Evolutionary conservation across 1,140 invertebrate species (phyloP).

Genomic region (Contarinia nasturtii): DNA sequence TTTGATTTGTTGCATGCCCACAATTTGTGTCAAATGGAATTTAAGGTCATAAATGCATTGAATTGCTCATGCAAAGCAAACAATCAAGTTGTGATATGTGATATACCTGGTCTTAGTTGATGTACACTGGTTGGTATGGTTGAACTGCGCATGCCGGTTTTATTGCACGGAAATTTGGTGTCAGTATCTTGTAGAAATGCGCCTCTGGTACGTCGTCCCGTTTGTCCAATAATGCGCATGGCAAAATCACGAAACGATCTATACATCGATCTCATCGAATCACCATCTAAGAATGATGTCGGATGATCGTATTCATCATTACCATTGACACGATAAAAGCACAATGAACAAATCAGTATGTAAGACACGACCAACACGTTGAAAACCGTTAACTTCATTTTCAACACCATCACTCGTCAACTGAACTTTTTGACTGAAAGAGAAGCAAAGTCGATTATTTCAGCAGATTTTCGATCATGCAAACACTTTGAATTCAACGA

Average conservation of each 20-base stretch:
- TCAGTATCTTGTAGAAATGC: slow-evolving; percentile 2
- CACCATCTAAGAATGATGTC: background rate
- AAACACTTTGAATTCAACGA: too few relatives aligned
- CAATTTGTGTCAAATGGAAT: too few relatives aligned
- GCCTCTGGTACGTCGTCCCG: slow-evolving; percentile 1
- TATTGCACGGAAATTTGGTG: slow-evolving; percentile 2
- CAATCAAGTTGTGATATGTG: background rate
- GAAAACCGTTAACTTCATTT: too few relatives aligned
- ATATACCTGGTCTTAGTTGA: slow-evolving; percentile 26
- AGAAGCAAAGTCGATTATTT: too few relatives aligned
- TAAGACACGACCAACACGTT: too few relatives aligned
- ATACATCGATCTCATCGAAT: background rate
- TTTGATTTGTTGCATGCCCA: too few relatives aligned
- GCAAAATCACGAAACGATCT: slow-evolving; percentile 3
- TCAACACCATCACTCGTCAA: too few relatives aligned
- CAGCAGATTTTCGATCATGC: too few relatives aligned
- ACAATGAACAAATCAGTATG: too few relatives aligned
- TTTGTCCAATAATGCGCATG: slow-evolving; percentile 2
- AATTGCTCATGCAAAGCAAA: background rate
- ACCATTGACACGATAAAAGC: too few relatives aligned
- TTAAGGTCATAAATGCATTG: too few relatives aligned
- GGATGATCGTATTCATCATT: background rate
- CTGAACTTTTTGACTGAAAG: too few relatives aligned
- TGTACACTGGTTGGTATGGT: slow-evolving; percentile 29
- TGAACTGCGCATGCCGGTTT: background rate